phyloP scores from a whole-genome alignment of 2,888 invertebrate species.

The Microctonus hyperodae region DNA sequence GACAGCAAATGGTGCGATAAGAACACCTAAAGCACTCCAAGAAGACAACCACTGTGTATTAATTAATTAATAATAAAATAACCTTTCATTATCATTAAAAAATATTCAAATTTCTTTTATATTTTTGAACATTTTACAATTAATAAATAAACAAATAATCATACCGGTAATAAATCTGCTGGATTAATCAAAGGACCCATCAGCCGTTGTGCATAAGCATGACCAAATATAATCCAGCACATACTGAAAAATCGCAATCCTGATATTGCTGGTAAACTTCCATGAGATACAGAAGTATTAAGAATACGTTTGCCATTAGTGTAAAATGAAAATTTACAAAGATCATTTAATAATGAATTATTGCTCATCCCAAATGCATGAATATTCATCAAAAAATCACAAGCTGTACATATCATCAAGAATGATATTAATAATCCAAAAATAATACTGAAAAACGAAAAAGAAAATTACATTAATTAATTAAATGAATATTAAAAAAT shows the following conservation, averaged over 20 bases:
- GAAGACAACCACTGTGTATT: slow-evolving; percentile 56
- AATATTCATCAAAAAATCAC: slow-evolving; percentile 35
- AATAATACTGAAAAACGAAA: slow-evolving; percentile 37
- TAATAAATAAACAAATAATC: slow-evolving; percentile 16
- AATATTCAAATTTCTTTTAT: too few species aligned
- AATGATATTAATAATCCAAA: slow-evolving; percentile 41
- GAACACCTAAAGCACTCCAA: slow-evolving; percentile 59
- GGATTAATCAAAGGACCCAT: slow-evolving; percentile 57
- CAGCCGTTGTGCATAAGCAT: slow-evolving; percentile 58
- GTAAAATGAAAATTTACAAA: slow-evolving; percentile 60
- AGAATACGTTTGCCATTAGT: slow-evolving; percentile 59
- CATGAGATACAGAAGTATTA: slow-evolving; percentile 44
- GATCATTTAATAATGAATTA: background rate
- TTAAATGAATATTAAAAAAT: background rate
- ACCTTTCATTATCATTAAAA: background rate
- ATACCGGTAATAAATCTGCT: slow-evolving; percentile 58
- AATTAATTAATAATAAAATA: background rate
- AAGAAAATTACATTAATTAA: background rate
- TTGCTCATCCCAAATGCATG: background rate
- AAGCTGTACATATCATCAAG: slow-evolving; percentile 43
- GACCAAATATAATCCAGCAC: slow-evolving; percentile 64
- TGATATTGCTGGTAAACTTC: slow-evolving; percentile 61
- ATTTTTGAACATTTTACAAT: background rate
- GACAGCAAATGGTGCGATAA: slow-evolving; percentile 62
- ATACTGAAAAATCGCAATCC: slow-evolving; percentile 66